Conservation (phyloP, 2,797 vertebrate species). For the Prunella strophiata region DNA sequence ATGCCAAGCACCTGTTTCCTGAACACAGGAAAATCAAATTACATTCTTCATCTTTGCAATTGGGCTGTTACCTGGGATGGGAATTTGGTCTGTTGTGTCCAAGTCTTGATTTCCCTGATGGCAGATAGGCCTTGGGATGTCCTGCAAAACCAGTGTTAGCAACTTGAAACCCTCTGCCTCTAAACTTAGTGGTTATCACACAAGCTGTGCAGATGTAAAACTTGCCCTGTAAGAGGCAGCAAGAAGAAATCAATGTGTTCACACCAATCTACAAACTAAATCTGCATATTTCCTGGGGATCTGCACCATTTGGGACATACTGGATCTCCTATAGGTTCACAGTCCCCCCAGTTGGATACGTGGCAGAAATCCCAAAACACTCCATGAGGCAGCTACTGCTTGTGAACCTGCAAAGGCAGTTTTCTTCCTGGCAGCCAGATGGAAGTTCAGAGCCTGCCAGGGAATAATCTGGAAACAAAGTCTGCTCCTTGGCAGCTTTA, state of each 20-base stretch:
- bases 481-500: not conserved
- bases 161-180: not conserved
- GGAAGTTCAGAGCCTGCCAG: not conserved
- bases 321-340: not conserved
- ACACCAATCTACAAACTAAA: not conserved
- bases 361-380: not conserved
- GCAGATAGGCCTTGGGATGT: not conserved
- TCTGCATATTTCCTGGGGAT: rapidly evolving
- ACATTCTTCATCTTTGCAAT: not conserved
- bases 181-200: not conserved
- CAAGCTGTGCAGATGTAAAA: not conserved
- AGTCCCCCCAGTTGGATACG: rapidly evolving
- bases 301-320: not conserved
- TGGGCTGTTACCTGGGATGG: not conserved
- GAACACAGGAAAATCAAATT: not conserved
- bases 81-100: not conserved
- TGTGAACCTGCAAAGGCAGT: not conserved
- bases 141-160: not conserved
- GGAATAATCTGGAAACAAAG: not conserved
- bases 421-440: not conserved
- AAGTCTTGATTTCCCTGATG: not conserved
- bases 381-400: not conserved
- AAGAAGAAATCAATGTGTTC: not conserved
- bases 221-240: not conserved
- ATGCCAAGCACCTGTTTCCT: not conserved